Evolutionary conservation across 2,888 invertebrate species (phyloP), one percentile per base, ranked within the genome.

Genomic region (Amblyteles armatorius): DNA sequence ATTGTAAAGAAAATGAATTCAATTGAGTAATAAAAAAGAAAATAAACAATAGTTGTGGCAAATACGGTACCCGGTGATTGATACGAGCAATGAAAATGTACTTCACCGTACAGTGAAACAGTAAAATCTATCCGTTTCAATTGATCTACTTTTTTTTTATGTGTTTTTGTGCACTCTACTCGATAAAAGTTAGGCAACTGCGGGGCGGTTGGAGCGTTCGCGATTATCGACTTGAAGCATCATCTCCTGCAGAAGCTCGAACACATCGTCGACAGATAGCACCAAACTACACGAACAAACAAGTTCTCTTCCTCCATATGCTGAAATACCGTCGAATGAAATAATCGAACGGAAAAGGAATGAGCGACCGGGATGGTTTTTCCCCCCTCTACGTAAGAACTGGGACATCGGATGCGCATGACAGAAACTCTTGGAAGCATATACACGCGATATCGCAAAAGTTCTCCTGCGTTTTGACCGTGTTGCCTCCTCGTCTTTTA

Each of bases 221-320:
- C 57, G 79, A 65, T 69, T 22, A 74, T 83, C 71, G 83, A 79
- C 63, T 83, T 63, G 48, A 76, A 83, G 65, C 74, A 83, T 65
- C 77, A 65, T 69, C 55, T 50, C 69, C 57, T 69, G 16, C 71
- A 57, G 57, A 77, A 71, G 63, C 69, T 29, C 80, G 77, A 26
- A 73, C 13, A 71, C 44, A 16, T 13, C 44, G 16, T 48, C 36
- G n/a, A 11, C 19, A 65, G 78, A 86, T 80, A 82, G 73, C 48
- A 55, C n/a, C 40, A 72, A 79, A 57, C 55, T 26, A 11, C 57
- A 52, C 40, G 50, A 73, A 78, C 73, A 68, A 69, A 65, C 79
- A 71, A 76, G 52, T 36, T 55, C 36, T 26, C 26, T 57, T 19
- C 22, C 63, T 55, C 73, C 19, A 33, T 63, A 44, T 68, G 48